A percentile compares a stretch with the other conserved stretches of the same genome.
Evolutionary conservation across 2,888 invertebrate species (phyloP).

Genomic region (Metellina segmentata): DNA sequence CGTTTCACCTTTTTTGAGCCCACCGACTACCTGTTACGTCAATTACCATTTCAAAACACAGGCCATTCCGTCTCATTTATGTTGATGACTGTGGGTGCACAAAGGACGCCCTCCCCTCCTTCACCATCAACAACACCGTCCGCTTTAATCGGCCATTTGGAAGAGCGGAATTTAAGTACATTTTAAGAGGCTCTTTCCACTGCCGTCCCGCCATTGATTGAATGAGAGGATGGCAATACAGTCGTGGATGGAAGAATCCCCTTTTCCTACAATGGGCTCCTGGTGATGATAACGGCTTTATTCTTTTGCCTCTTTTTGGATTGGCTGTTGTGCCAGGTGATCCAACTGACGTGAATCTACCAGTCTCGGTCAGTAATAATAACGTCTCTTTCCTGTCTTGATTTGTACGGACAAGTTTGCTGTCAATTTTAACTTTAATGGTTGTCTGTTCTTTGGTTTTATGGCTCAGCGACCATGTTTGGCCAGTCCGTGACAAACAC

Average conservation of each 20-base stretch:
- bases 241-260: too few relatives aligned
- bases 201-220: constrained; percentile 14
- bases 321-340: not conserved
- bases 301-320: not conserved
- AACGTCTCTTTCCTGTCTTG: too few relatives aligned
- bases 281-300: not conserved
- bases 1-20: not conserved
- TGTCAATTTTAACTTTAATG: too few relatives aligned
- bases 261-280: too few relatives aligned
- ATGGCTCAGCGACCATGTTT: too few relatives aligned
- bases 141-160: constrained; percentile 65
- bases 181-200: constrained; percentile 55
- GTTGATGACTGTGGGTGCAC: constrained; percentile 34
- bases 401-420: too few relatives aligned
- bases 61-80: constrained; percentile 65
- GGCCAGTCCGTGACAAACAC: too few relatives aligned
- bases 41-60: constrained; percentile 48
- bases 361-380: too few relatives aligned
- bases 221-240: not conserved
- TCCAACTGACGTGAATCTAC: not conserved
- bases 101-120: constrained; percentile 6
- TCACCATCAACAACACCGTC: constrained; percentile 49
- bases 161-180: constrained; percentile 59
- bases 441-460: too few relatives aligned
- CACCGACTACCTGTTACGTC: constrained; percentile 48